A percentile compares a stretch with the other conserved stretches of the same genome.
Evolutionary conservation across 2,113 vertebrate genomes (phyloP).

Genomic region (Spermophilus dauricus): DNA sequence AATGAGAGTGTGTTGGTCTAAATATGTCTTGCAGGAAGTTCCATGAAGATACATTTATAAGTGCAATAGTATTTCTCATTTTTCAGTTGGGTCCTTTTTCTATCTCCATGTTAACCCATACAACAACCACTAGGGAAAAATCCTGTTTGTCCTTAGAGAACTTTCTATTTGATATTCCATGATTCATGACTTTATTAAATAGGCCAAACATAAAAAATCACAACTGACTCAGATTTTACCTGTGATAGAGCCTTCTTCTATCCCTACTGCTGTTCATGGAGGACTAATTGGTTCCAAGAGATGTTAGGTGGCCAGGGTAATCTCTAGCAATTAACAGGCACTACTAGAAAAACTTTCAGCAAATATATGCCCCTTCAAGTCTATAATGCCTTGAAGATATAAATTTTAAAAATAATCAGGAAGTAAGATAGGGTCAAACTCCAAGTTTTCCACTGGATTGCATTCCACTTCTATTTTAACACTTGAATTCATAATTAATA

Average conservation of each 20-base stretch:
- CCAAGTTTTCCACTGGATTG: neutral
- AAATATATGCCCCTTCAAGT: neutral
- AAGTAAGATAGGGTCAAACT: neutral
- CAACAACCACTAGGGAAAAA: neutral
- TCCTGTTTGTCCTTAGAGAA: neutral
- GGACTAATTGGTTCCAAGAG: neutral
- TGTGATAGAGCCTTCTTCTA: neutral
- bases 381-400: neutral
- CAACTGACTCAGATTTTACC: neutral
- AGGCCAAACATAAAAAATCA: neutral
- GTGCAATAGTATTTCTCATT: neutral
- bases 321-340: neutral
- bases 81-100: neutral
- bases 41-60: neutral
- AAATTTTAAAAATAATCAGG: slow-evolving; percentile 5
- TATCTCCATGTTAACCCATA: neutral
- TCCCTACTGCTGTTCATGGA: neutral
- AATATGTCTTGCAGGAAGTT: neutral
- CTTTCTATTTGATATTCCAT: neutral
- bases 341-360: neutral
- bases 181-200: neutral
- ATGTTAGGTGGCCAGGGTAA: neutral
- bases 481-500: slow-evolving; percentile 1
- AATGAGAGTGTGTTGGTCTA: neutral
- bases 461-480: slow-evolving; percentile 19